A percentile compares a stretch with the other conserved stretches of the same genome.
Evolutionary conservation across 2,113 vertebrate species (phyloP).

Genomic region (Micronisus gabar): DNA sequence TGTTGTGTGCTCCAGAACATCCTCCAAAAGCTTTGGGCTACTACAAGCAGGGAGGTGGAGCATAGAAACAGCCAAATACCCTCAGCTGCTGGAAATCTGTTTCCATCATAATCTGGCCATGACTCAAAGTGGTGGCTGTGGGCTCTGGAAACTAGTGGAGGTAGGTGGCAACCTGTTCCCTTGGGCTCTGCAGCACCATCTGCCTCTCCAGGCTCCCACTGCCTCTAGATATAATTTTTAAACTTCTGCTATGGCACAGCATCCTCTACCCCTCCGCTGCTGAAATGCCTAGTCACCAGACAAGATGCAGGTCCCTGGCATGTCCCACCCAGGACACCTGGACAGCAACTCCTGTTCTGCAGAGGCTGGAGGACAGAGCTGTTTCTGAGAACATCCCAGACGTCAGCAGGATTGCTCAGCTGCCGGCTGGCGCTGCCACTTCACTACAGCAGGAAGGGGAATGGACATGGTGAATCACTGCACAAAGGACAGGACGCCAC

Average conservation of each 20-base stretch:
- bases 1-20: background rate
- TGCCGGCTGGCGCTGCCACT: background rate
- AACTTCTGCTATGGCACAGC: background rate
- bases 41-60: background rate
- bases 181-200: background rate
- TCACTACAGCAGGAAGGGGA: background rate
- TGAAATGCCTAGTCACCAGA: accelerated
- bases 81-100: background rate
- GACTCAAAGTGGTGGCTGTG: background rate
- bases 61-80: background rate
- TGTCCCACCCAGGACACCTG: background rate
- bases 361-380: background rate
- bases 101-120: background rate
- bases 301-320: background rate
- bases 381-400: background rate
- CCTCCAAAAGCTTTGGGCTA: background rate
- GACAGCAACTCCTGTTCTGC: background rate
- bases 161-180: background rate
- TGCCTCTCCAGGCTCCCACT: background rate
- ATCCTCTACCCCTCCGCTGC: background rate
- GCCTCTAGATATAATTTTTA: background rate
- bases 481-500: background rate
- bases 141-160: background rate
- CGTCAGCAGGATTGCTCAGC: background rate
- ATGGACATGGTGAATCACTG: background rate